A percentile compares a stretch with the other conserved stretches of the same genome.
phyloP scores from a whole-genome alignment of 2,797 vertebrate genomes.

The Chaetodon trifasciatus region DNA sequence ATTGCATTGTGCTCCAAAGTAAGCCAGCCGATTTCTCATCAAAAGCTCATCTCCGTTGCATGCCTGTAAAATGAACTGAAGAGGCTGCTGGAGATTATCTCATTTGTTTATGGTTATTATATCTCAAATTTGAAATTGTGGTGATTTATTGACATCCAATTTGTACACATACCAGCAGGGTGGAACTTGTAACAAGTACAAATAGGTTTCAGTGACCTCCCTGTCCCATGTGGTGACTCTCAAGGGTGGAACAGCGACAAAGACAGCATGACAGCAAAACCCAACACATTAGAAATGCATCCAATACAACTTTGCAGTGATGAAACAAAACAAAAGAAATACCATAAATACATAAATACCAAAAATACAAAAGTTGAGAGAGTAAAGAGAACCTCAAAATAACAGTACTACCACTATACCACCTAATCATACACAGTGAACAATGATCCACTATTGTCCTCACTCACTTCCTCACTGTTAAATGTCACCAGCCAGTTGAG shows the following conservation, averaged over 20 bases:
- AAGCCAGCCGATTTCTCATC: neutral
- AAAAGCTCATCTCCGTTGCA: neutral
- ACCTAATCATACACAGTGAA: neutral
- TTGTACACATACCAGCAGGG: neutral
- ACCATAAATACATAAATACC: neutral
- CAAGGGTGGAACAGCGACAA: slow-evolving; percentile 1
- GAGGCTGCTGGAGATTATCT: neutral
- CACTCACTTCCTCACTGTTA: neutral
- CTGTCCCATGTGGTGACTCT: neutral
- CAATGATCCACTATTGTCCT: neutral
- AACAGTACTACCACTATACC: no score
- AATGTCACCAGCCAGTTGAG: neutral
- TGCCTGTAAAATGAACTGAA: neutral
- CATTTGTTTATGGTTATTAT: slow-evolving; percentile 5
- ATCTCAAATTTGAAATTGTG: neutral
- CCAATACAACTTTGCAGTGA: neutral
- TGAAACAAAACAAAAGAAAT: neutral
- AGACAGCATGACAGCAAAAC: neutral
- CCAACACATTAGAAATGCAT: neutral
- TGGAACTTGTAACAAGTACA: slow-evolving; percentile 1
- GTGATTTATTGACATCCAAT: neutral
- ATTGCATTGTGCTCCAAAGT: neutral
- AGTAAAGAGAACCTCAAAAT: neutral
- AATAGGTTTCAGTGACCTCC: neutral
- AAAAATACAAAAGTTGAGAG: neutral